Conservation (phyloP, 2,113 vertebrate genomes). For the Brienomyrus brachyistius region DNA sequence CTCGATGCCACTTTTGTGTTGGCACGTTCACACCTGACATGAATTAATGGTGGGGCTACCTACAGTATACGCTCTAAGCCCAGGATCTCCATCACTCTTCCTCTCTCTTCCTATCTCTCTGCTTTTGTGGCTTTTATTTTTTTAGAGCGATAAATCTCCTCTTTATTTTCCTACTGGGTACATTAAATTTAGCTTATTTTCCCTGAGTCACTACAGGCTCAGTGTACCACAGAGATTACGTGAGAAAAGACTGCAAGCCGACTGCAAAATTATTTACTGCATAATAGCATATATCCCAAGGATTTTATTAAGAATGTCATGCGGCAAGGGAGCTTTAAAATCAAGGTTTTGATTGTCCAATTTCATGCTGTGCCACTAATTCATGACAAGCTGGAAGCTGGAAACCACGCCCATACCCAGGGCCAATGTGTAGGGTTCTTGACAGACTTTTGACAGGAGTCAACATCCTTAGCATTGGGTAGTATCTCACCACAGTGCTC, state of each 20-base stretch:
- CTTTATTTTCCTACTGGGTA: not conserved
- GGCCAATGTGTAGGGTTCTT: not conserved
- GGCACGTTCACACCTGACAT: not conserved
- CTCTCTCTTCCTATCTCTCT: not conserved
- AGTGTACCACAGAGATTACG: not conserved
- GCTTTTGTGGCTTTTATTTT: not conserved
- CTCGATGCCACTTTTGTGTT: not conserved
- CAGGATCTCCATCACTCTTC: not conserved
- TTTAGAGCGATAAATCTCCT: not conserved
- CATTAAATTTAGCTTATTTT: not conserved
- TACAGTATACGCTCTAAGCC: not conserved
- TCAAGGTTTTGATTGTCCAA: not conserved
- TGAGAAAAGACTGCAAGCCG: not conserved
- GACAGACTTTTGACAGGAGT: not conserved
- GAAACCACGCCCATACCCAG: not conserved
- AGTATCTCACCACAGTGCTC: not conserved
- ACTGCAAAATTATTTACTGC: not conserved
- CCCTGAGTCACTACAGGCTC: not conserved
- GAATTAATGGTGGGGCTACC: not conserved
- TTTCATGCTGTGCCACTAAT: not conserved
- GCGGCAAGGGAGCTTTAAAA: not conserved
- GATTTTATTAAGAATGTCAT: not conserved
- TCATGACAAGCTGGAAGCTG: not conserved
- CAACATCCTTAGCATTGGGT: not conserved
- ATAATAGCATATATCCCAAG: not conserved